A percentile compares a stretch with the other conserved stretches of the same genome.
phyloP scores from a whole-genome alignment of 2,113 vertebrate species.

The Ptychochromis oligacanthus region DNA sequence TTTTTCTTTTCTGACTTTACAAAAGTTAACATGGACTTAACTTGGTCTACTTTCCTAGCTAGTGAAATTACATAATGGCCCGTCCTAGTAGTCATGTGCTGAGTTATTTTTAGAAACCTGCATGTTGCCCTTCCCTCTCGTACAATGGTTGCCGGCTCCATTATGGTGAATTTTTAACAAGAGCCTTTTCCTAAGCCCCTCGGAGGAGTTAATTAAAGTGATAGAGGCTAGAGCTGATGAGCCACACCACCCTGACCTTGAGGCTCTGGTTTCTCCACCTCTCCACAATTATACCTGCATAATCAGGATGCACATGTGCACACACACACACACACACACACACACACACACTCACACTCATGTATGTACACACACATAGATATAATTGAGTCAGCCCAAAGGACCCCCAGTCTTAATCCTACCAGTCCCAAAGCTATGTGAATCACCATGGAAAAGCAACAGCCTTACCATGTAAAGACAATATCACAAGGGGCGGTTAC shows the following conservation, averaged over 20 bases:
- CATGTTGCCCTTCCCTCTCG: constrained; percentile 71
- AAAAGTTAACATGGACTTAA: constrained; percentile 38
- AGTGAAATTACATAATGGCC: constrained; percentile 71
- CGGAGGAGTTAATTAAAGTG: constrained; percentile 87
- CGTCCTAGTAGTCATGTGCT: constrained; percentile 65
- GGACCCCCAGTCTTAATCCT: constrained; percentile 48
- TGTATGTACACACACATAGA: constrained; percentile 27
- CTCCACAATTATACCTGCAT: constrained; percentile 83
- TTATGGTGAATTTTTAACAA: constrained; percentile 81
- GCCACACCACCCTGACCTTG: constrained; percentile 83
- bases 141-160: constrained; percentile 73
- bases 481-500: constrained; percentile 17
- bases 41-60: constrained; percentile 58
- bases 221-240: constrained; percentile 82
- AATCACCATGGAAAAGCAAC: constrained; percentile 54
- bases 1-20: not conserved
- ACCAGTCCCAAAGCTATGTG: constrained; percentile 33
- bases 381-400: constrained; percentile 42
- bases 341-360: constrained; percentile 12
- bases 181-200: constrained; percentile 80
- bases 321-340: constrained; percentile 7
- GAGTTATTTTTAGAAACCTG: constrained; percentile 75
- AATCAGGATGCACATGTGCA: constrained; percentile 69
- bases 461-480: constrained; percentile 26
- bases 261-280: constrained; percentile 71